Evolutionary conservation across 92 coral and sea anemone genomes (phyloP).

Genomic region (Anthopleura xanthogrammica): DNA sequence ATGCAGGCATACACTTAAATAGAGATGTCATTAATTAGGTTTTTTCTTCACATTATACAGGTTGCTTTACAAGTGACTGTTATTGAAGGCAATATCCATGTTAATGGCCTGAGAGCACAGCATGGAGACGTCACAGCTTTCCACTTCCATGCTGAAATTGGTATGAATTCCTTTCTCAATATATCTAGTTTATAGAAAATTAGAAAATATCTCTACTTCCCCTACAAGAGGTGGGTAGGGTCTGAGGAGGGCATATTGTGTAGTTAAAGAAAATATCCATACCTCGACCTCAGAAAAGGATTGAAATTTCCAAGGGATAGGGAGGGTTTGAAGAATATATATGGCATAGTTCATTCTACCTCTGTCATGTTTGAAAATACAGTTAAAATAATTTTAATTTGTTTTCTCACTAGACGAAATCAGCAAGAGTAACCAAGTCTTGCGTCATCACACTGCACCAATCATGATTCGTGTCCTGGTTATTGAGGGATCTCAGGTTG

Average conservation of each 20-base stretch:
- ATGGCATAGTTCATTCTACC: background rate
- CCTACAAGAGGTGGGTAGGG: background rate
- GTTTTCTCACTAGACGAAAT: conserved; percentile 52
- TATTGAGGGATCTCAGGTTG: conserved; percentile 31
- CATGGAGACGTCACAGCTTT: conserved; percentile 67
- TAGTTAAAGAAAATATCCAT: background rate
- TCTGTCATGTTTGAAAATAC: background rate
- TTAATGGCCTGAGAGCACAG: conserved; percentile 63
- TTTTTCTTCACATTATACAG: conserved; percentile 13
- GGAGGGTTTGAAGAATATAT: background rate
- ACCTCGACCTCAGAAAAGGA: background rate
- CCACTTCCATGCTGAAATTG: conserved; percentile 80
- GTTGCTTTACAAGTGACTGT: conserved; percentile 63
- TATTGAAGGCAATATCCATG: conserved; percentile 61
- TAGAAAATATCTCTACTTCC: background rate
- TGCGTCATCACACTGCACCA: conserved; percentile 50
- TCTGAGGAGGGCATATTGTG: background rate
- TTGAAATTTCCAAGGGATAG: background rate
- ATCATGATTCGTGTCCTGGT: conserved; percentile 72
- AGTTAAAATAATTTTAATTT: background rate
- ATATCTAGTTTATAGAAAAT: background rate
- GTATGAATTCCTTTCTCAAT: conserved; percentile 22
- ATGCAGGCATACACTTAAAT: too few species aligned
- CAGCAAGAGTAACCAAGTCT: conserved; percentile 48
- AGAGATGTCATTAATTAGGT: background rate